These are phyloP conservation scores for Brevimyrus niger DNA, from an alignment of 2,113 vertebrate species.

Conservation along the genomic window DNA sequence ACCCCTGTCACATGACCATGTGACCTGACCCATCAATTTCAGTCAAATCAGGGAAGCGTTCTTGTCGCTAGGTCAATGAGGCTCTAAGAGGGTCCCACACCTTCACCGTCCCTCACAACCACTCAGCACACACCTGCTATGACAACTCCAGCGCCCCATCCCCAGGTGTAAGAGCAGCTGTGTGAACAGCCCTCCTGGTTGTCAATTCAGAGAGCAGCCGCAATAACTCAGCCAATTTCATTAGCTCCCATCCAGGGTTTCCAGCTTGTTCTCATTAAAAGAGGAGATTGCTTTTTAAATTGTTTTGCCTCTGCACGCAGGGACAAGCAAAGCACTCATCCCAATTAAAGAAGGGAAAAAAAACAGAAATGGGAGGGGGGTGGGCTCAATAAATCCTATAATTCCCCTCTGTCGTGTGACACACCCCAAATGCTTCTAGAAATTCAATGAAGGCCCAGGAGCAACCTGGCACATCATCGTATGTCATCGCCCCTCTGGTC, in stretches of 20 bases:
- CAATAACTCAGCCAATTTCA: constrained; percentile 36
- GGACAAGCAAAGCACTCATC: constrained; percentile 29
- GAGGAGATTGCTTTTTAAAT: constrained; percentile 43
- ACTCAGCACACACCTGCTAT: constrained; percentile 26
- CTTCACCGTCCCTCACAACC: background rate
- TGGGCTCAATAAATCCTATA: constrained; percentile 19
- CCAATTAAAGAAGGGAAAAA: constrained; percentile 32
- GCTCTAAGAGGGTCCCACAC: background rate
- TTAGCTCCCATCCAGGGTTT: constrained; percentile 22
- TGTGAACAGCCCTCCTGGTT: constrained; percentile 3
- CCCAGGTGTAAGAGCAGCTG: constrained; percentile 5
- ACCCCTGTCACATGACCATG: background rate
- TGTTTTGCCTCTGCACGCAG: constrained; percentile 29
- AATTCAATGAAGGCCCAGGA: constrained; percentile 19
- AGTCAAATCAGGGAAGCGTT: background rate
- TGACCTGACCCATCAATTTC: background rate
- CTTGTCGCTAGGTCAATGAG: background rate
- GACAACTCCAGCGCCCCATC: background rate
- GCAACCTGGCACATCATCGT: background rate
- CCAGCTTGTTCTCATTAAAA: constrained; percentile 39
- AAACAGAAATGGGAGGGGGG: background rate
- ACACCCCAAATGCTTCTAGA: constrained; percentile 19
- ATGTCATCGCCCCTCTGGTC: background rate
- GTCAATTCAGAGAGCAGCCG: constrained; percentile 16
- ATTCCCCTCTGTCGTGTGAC: constrained; percentile 21